Base-by-base conservation (phyloP, 2,113 vertebrate genomes). In the Dromiciops gliroides region DNA sequence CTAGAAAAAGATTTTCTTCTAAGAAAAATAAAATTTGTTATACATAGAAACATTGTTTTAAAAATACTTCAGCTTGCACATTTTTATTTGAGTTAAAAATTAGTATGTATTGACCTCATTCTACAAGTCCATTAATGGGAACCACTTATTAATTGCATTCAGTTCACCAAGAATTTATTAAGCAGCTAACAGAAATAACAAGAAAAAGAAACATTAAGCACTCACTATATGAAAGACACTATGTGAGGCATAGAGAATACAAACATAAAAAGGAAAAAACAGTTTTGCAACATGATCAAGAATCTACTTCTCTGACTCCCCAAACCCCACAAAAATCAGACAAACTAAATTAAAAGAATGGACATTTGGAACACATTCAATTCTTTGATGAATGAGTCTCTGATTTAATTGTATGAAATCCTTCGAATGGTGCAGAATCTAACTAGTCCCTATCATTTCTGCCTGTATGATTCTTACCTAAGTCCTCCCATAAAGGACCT, bases 1-100 rank as follows among this genome's bases (percentile, higher is more conserved):
- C 92, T 51, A 91, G 52, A 16, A 22, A 93, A 89, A 94, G 88
- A 91, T 37, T n/a, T 93, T 53, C 23, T 0, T 67, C 92, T 89
- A 75, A 60, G 83, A n/a, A 89, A 91, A 95, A 92, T n/a, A 90
- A 56, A 75, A 92, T 52, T 51, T 53, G 16, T 4, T 16, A 4
- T n/a, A 19, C 31, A 75, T n/a, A 75, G 19, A n/a, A n/a, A 75
- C 7, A 53, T 23, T 44, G 22, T 56, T 44, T 23, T 7, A n/a
- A 83, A 83, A 83, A 44, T 44, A 22, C n/a, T 60, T 60, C 53
- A 28, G 7, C 37, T 49, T 89, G 9, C 92, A 92, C 56, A 93
- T 94, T 3, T 50, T 89, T 48, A 89, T 14, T n/a, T 51, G 6
- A 7, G 26, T 56, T 12, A 92, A 48, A 75, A 94, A 94, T 49